phyloP scores from a whole-genome alignment of 2,797 vertebrate species.

The Hafferia zeledoni region DNA sequence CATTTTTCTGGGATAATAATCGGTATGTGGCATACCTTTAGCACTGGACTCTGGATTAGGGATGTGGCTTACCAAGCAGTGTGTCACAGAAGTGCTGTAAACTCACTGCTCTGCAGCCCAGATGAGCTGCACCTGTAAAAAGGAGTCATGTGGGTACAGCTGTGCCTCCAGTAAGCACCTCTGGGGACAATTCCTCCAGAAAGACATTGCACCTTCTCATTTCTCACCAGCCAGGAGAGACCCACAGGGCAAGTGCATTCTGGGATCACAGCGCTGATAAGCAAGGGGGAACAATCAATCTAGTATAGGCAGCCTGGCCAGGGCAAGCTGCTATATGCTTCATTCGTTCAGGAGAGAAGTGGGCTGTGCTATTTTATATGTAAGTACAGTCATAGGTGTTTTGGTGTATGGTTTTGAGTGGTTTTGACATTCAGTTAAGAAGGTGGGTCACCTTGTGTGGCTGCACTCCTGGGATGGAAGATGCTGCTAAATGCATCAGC shows the following conservation, averaged over 20 bases:
- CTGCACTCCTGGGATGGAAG: background rate
- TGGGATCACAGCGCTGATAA: background rate
- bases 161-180: background rate
- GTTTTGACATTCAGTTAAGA: background rate
- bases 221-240: background rate
- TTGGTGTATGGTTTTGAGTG: background rate
- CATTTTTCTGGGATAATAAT: background rate
- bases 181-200: background rate
- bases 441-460: fast-evolving
- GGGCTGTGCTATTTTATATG: background rate
- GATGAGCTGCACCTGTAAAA: background rate
- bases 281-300: background rate
- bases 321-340: background rate
- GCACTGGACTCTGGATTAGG: background rate
- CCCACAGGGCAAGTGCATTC: fast-evolving
- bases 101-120: background rate
- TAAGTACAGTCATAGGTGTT: background rate
- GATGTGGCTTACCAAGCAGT: background rate
- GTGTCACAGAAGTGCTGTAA: background rate
- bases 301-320: background rate
- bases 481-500: background rate
- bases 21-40: background rate
- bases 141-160: background rate
- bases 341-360: background rate
- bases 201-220: fast-evolving